A percentile compares a stretch with the other conserved stretches of the same genome.
Conservation (phyloP, 1,140 invertebrate species). For the Diabrotica undecimpunctata region DNA sequence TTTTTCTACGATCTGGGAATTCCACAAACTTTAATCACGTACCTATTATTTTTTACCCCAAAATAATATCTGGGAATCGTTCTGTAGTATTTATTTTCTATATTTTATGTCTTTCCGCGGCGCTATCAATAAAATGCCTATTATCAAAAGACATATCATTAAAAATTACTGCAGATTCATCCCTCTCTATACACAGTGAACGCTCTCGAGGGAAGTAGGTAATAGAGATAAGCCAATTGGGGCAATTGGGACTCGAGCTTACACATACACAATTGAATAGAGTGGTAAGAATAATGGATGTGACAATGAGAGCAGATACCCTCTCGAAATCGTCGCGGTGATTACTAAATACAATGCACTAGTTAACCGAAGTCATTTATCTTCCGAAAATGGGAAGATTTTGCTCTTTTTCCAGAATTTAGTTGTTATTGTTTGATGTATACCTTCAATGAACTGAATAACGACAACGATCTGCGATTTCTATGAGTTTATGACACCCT, state of each 20-base stretch:
- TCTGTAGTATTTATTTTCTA: no score
- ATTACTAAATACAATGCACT: constrained; percentile 29
- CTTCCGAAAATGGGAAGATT: constrained; percentile 22
- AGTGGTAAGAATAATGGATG: neutral
- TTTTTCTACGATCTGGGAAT: no score
- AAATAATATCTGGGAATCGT: no score
- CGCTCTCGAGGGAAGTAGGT: neutral
- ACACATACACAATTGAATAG: constrained; percentile 1
- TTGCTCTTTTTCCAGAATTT: constrained; percentile 20
- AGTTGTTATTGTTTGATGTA: constrained; percentile 25
- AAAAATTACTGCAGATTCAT: neutral
- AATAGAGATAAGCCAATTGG: neutral
- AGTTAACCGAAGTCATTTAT: constrained; percentile 34
- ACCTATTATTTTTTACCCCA: no score
- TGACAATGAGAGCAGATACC: neutral
- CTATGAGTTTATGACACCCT: no score
- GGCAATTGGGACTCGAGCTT: neutral
- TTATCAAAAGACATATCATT: neutral
- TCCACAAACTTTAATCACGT: no score
- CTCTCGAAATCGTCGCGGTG: constrained; percentile 4
- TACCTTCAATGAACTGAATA: neutral
- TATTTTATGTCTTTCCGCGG: no score
- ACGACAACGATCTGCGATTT: no score
- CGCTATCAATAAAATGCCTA: no score
- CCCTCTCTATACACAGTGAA: neutral